Percentiles rank a stretch among this genome's conserved stretches.
These are phyloP conservation scores for Aurelia coerulea DNA, from an alignment of 30 jellyfish, hydroid and myxozoan genomes.

Conservation along the genomic window DNA sequence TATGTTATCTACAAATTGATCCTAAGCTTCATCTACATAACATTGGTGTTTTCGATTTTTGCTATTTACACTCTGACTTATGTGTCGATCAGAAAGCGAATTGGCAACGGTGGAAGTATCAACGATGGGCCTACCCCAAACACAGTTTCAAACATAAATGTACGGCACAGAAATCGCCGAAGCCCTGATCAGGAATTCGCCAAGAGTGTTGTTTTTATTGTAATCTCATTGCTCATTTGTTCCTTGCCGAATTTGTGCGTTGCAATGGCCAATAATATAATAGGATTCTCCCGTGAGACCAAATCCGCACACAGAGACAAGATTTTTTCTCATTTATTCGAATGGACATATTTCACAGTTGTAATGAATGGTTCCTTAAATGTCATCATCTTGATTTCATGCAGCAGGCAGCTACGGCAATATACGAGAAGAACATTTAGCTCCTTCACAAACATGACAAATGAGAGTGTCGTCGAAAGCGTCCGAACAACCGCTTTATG, in stretches of 20 bases:
- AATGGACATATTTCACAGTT: background rate
- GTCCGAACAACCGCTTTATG: background rate
- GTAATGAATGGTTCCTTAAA: background rate
- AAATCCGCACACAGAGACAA: background rate
- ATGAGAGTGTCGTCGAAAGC: background rate
- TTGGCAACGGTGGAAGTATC: background rate
- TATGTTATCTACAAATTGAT: background rate
- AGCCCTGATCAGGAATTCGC: constrained; percentile 4
- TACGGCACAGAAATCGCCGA: background rate
- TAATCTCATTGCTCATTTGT: background rate
- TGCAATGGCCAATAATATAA: background rate
- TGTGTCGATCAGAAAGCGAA: background rate
- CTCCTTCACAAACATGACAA: background rate
- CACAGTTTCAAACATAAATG: background rate
- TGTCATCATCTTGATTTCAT: background rate
- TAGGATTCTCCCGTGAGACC: background rate
- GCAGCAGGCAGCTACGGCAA: background rate
- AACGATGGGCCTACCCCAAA: background rate
- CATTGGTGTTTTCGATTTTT: background rate
- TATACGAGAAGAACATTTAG: background rate
- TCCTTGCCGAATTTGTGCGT: background rate
- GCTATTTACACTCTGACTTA: background rate
- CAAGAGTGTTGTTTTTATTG: constrained; percentile 7
- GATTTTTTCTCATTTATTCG: background rate
- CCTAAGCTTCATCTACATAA: constrained; percentile 1